Evolutionary conservation across 2,113 vertebrate genomes (phyloP), one percentile per base, ranked within the genome.

Genomic region (Ochotona curzoniae): DNA sequence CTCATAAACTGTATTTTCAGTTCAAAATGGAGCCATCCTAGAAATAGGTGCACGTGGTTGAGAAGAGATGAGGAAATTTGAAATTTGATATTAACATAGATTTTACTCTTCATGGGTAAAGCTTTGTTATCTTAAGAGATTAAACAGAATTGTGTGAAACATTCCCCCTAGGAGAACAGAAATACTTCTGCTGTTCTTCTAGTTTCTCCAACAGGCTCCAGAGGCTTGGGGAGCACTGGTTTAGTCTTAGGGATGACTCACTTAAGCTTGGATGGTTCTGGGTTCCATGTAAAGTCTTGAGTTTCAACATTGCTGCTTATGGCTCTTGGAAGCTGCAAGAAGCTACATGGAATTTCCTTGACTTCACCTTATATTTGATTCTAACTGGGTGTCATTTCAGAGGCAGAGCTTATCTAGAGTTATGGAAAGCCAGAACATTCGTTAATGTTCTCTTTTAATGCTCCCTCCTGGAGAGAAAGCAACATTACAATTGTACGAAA

Each of bases 241-340:
- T 64, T 73, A 21, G 17, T 35, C n/a, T 88, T 80, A 80, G n/a
- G 64, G 83, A 87, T 78, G 26, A 35, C 20, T 57, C 47, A 64
- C 2, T 0, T 35, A 73, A 30, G 7, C 13, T 75, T 85, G 69
- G 47, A 13, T 85, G 18, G 85, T 60, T 88, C 32, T 60, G 47
- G 54, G 26, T 57, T 71, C 28, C n/a, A 54, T 26, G 47, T 7
- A 66, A 71, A 76, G n/a, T 21, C 5, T 61, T 23, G 26, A 71
- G 23, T 71, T 95, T 95, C 14, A 92, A 61, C 63, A 84, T 87
- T 10, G n/a, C 3, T 11, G 90, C 85, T 76, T 57, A 90, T 14
- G 23, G 23, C 26, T 66, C 60, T 0, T 67, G 12, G 26, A 73
- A 75, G 49, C 38, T 9, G 76, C 70, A 70, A 14, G 49, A 14